phyloP scores from a whole-genome alignment of 1,140 invertebrate genomes.

The Drosophila kurseongensis region DNA sequence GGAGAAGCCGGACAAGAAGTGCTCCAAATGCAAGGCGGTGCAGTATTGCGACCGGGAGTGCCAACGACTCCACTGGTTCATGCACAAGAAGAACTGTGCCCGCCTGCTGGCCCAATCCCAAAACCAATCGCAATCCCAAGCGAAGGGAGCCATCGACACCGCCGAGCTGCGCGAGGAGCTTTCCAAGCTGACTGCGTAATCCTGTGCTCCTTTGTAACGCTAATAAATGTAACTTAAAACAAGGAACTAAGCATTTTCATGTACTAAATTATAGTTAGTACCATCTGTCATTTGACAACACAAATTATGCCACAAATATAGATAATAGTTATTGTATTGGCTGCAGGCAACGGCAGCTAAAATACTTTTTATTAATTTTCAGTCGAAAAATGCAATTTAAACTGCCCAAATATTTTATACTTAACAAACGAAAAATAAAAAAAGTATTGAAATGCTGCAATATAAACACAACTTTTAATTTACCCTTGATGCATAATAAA shows the following conservation, averaged over 20 bases:
- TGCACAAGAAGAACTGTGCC: constrained; percentile 95
- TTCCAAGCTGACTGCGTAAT: constrained; percentile 63
- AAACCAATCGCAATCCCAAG: constrained; percentile 30
- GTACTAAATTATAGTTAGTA: constrained; percentile 19
- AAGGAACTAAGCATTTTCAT: constrained; percentile 30
- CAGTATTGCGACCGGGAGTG: constrained; percentile 97
- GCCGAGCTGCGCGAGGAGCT: constrained; percentile 73
- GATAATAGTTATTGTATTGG: neutral
- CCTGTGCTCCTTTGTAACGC: constrained; percentile 17
- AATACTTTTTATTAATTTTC: constrained; percentile 1
- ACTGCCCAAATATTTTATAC: constrained; percentile 21
- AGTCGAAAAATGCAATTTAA: constrained; percentile 4
- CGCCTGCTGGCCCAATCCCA: constrained; percentile 84
- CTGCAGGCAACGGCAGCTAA: neutral
- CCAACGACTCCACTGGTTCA: constrained; percentile 97
- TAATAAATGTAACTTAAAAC: constrained; percentile 39
- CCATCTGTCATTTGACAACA: neutral
- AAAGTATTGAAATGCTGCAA: neutral
- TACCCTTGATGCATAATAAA: too few relatives aligned
- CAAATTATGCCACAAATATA: constrained; percentile 2
- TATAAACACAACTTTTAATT: too few relatives aligned
- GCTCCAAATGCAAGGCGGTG: constrained; percentile 97
- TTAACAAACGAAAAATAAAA: constrained; percentile 1
- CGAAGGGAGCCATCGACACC: constrained; percentile 63
- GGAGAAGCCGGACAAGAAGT: constrained; percentile 95